Evolutionary conservation across 2,888 invertebrate genomes (phyloP).

Genomic region (Ashinkailepas kermadecensis): DNA sequence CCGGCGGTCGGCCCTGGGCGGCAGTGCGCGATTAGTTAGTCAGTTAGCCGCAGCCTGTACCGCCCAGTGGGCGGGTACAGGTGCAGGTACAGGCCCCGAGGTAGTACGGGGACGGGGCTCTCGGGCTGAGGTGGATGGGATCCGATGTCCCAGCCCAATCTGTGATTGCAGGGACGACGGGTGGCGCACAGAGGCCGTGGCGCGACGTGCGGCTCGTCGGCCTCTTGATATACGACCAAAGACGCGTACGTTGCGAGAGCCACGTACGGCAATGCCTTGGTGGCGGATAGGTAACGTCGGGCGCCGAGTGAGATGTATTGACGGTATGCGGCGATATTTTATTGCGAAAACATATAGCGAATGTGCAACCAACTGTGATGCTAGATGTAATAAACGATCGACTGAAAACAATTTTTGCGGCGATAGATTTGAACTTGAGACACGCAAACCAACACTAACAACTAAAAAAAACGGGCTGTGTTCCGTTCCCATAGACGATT

Average conservation of each 20-base stretch:
- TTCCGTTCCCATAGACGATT: background rate
- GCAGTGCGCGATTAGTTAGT: no score
- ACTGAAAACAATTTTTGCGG: background rate
- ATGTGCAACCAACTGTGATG: slow-evolving; percentile 20
- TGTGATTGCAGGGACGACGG: no score
- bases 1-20: no score
- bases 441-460: background rate
- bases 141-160: no score
- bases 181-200: no score
- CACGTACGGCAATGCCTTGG: background rate
- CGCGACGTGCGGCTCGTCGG: background rate
- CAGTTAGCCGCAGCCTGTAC: no score
- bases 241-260: background rate
- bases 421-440: background rate
- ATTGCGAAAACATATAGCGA: slow-evolving; percentile 17
- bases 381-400: slow-evolving; percentile 16
- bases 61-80: no score
- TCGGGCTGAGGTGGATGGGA: no score
- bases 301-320: background rate
- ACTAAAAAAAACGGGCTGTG: background rate
- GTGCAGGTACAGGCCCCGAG: no score
- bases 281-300: background rate
- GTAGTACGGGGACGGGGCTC: no score
- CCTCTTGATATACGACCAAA: slow-evolving; percentile 13
- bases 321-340: slow-evolving; percentile 7